phyloP scores from a whole-genome alignment of 1,140 invertebrate species.

The Brachionus calyciflorus region DNA sequence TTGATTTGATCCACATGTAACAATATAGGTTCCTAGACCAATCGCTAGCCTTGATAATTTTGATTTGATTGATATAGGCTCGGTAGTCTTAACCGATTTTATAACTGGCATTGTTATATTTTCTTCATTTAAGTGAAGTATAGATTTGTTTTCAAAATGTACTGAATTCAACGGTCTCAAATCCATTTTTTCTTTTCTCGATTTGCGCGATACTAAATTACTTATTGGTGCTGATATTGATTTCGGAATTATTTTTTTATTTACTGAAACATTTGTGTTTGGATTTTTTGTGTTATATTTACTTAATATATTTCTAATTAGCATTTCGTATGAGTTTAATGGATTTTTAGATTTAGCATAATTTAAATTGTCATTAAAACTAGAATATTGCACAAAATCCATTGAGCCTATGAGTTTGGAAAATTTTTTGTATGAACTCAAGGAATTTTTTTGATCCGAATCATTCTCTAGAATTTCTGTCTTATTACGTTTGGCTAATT shows the following conservation, averaged over 20 bases:
- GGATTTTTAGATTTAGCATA: slow-evolving; percentile 1
- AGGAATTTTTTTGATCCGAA: background rate
- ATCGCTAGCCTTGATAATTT: slow-evolving; percentile 25
- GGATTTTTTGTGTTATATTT: background rate
- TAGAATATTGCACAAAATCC: background rate
- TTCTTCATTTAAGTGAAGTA: background rate
- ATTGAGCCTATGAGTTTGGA: slow-evolving; percentile 4
- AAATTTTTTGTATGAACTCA: slow-evolving; percentile 33
- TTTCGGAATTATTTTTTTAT: slow-evolving; percentile 10
- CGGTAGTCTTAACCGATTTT: background rate
- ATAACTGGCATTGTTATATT: background rate
- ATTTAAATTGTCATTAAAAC: background rate
- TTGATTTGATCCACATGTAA: slow-evolving; percentile 24
- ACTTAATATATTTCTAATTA: background rate
- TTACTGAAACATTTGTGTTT: background rate
- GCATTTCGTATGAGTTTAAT: slow-evolving; percentile 1
- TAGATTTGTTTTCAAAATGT: background rate
- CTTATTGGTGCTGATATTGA: background rate
- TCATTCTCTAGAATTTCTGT: background rate
- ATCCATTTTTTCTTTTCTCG: background rate
- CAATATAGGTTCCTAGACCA: slow-evolving; percentile 22
- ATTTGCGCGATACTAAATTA: background rate
- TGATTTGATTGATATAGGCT: background rate
- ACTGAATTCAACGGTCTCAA: background rate
- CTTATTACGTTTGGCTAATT: background rate